Conservation (phyloP, 2,888 invertebrate species). For the Erynnis tages region DNA sequence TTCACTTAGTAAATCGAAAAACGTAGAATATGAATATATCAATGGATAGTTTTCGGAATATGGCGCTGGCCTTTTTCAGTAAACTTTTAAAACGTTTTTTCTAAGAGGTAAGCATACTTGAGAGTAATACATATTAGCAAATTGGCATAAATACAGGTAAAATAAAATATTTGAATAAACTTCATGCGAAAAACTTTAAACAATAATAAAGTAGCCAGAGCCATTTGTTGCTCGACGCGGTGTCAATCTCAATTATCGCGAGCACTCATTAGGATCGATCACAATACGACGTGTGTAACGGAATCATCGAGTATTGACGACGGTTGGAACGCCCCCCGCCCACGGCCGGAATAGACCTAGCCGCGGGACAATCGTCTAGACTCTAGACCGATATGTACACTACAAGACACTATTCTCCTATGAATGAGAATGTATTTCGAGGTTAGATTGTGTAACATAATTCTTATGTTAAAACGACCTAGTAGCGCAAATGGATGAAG, state of each 20-base stretch:
- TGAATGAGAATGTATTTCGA: no score
- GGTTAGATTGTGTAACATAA: no score
- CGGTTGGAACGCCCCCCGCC: conserved; percentile 7
- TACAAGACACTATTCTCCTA: no score
- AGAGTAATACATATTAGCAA: no score
- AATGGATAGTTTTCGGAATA: background rate
- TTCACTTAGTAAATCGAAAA: conserved; percentile 29
- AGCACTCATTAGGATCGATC: background rate
- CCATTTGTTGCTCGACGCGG: background rate
- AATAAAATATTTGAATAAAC: no score
- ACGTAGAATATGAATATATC: conserved; percentile 21
- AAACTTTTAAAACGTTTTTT: no score
- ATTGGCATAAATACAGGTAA: no score
- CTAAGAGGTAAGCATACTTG: no score
- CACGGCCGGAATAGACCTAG: conserved; percentile 3
- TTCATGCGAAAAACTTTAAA: background rate
- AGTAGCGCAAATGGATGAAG: no score
- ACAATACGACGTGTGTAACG: conserved; percentile 12
- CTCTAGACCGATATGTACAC: background rate
- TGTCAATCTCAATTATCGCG: conserved; percentile 11
- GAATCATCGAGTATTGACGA: background rate
- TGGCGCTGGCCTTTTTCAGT: background rate
- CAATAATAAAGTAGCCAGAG: background rate
- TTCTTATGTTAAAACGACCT: no score
- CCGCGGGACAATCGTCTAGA: conserved; percentile 3